Conservation (phyloP, 1,140 invertebrate genomes). For the Myzus persicae region DNA sequence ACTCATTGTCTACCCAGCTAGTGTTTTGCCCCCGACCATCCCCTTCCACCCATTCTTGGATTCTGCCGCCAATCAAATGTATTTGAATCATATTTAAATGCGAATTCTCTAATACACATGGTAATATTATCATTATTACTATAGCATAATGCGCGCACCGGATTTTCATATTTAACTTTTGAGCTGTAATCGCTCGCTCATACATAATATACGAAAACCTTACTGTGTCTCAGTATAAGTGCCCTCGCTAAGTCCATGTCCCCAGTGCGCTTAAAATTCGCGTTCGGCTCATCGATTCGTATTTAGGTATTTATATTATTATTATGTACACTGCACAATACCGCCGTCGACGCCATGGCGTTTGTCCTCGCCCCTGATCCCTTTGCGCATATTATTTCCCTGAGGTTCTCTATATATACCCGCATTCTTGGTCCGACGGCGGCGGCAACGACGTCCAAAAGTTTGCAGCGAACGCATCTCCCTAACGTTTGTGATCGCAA, state of each 20-base stretch:
- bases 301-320: neutral
- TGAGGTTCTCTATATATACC: neutral
- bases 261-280: neutral
- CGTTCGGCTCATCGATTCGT: neutral
- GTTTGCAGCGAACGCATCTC: too few relatives aligned
- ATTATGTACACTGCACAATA: neutral
- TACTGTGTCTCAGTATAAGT: too few relatives aligned
- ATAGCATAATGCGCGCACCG: too few relatives aligned
- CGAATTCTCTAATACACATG: neutral
- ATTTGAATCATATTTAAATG: conserved; percentile 39
- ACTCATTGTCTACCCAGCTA: conserved; percentile 1
- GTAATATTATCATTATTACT: neutral
- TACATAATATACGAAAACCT: neutral
- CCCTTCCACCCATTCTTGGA: neutral
- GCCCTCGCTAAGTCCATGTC: too few relatives aligned
- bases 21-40: neutral
- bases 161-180: neutral
- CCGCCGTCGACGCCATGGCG: too few relatives aligned
- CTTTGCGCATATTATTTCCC: neutral
- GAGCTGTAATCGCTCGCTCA: neutral
- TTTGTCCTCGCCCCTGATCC: neutral
- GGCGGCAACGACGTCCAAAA: neutral
- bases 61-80: neutral
- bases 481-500: too few relatives aligned
- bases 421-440: neutral